Base-by-base conservation (phyloP, 2,113 vertebrate species). In the Lathamus discolor region DNA sequence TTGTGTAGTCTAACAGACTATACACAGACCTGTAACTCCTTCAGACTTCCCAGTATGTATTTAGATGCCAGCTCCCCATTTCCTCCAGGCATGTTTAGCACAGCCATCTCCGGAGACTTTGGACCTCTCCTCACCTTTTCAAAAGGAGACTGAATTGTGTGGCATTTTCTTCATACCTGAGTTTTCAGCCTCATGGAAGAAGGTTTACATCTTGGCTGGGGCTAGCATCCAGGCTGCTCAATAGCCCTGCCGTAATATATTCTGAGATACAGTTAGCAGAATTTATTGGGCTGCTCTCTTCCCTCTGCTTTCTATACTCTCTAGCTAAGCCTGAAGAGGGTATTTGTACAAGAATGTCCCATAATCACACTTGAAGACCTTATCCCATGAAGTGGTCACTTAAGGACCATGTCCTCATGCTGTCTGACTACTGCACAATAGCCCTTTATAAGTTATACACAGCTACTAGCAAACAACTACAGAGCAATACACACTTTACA, bases 341-440 rank as follows among this genome's bases (percentile, higher is more conserved):
- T 13, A 55, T 77, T 51, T 49, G 20, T 35, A 12, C n/a, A 74
- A 74, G 73, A 48, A 66, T 17, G 39, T 67, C 35, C 69, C 61
- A 52, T 11, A 24, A 72, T 24, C 80, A 49, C 2, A 11, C 80
- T 70, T 3, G 1, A 75, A 88, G 57, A 57, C 35, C 61, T 33
- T 9, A 48, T 33, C 14, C 41, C 49, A 41, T 5, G 31, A 57
- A 67, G 24, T 14, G 72, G 43, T 66, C 73, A 19, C 8, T 2
- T 0, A 48, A 86, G 57, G 49, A 81, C 39, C 29, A 3, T 0
- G 15, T 64, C 55, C 49, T 28, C 0, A 0, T 62, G 54, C 62
- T 70, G 54, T 74, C 78, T 72, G 77, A 62, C 81, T 62, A 20
- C 6, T 6, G 17, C 59, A 62, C 67, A 54, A 24, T 44, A 87